These are phyloP conservation scores for Melanostoma scalare DNA, from an alignment of 2,888 invertebrate genomes.

Conservation along the genomic window DNA sequence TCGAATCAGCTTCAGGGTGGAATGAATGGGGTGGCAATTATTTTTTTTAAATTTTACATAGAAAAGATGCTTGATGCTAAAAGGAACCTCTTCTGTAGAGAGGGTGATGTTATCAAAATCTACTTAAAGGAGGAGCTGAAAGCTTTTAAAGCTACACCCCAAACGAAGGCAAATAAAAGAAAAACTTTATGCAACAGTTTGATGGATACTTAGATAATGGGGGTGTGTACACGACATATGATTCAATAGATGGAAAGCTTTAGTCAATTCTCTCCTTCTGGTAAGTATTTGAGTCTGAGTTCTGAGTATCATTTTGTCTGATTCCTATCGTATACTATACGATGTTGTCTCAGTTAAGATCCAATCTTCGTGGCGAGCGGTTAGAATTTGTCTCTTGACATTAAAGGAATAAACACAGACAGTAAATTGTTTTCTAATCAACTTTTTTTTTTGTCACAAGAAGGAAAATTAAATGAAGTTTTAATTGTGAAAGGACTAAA, in stretches of 20 bases:
- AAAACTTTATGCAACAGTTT: constrained; percentile 65
- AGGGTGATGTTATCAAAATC: constrained; percentile 9
- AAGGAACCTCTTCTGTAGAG: constrained; percentile 5
- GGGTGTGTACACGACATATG: constrained; percentile 69
- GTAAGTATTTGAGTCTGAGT: neutral
- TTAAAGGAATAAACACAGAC: constrained; percentile 26
- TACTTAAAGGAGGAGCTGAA: constrained; percentile 59
- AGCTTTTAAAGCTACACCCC: constrained; percentile 59
- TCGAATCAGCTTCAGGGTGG: constrained; percentile 20
- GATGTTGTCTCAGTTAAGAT: constrained; percentile 61
- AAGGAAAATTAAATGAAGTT: neutral
- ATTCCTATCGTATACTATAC: constrained; percentile 43
- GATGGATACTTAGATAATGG: constrained; percentile 49
- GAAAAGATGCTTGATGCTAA: constrained; percentile 12
- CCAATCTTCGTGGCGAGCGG: constrained; percentile 58
- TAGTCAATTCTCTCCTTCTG: constrained; percentile 50
- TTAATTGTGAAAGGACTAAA: too few relatives aligned
- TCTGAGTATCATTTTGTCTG: constrained; percentile 63
- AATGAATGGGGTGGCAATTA: neutral
- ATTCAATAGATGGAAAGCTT: constrained; percentile 58
- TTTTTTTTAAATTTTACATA: neutral
- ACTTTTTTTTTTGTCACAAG: neutral
- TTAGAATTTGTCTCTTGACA: neutral
- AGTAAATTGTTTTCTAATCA: neutral
- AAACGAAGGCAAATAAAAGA: constrained; percentile 7